These are phyloP conservation scores for Coryphaenoides rupestris DNA, from an alignment of 2,113 vertebrate species.

Conservation along the genomic window DNA sequence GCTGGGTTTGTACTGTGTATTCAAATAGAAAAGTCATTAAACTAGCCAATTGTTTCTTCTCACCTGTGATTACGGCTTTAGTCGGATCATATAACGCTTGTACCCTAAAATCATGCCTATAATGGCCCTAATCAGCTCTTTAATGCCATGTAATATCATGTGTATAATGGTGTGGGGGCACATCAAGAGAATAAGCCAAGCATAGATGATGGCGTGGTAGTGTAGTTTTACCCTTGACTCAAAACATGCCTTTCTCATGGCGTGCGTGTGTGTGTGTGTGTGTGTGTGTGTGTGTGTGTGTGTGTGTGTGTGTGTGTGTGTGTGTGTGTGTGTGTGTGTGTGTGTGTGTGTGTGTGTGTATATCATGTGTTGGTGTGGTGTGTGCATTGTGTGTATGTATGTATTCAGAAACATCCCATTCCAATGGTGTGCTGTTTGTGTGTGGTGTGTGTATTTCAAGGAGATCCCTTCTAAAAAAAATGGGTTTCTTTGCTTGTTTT, in stretches of 20 bases:
- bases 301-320: conserved; percentile 1
- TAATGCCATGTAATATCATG: conserved; percentile 70
- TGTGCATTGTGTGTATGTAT: neutral
- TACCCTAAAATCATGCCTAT: conserved; percentile 67
- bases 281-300: neutral
- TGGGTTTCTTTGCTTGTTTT: too few relatives aligned
- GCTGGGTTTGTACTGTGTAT: conserved; percentile 21
- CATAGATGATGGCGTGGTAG: conserved; percentile 65
- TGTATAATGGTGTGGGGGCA: conserved; percentile 67
- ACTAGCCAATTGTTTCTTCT: conserved; percentile 63
- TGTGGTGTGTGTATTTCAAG: too few relatives aligned
- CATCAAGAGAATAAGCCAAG: conserved; percentile 68
- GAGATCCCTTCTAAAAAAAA: too few relatives aligned
- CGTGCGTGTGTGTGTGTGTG: neutral
- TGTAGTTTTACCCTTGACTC: conserved; percentile 71
- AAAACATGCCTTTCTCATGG: conserved; percentile 63
- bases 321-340: conserved; percentile 12
- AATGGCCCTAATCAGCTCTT: conserved; percentile 68
- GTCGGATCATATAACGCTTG: conserved; percentile 64
- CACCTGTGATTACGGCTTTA: conserved; percentile 71
- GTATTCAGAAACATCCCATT: too few relatives aligned
- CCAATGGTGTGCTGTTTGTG: too few relatives aligned
- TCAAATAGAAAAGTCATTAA: conserved; percentile 50
- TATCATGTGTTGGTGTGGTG: too few relatives aligned
- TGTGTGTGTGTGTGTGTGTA: conserved; percentile 43